phyloP scores from a whole-genome alignment of 2,797 vertebrate species.

The Microctenopoma stevenorrisi region DNA sequence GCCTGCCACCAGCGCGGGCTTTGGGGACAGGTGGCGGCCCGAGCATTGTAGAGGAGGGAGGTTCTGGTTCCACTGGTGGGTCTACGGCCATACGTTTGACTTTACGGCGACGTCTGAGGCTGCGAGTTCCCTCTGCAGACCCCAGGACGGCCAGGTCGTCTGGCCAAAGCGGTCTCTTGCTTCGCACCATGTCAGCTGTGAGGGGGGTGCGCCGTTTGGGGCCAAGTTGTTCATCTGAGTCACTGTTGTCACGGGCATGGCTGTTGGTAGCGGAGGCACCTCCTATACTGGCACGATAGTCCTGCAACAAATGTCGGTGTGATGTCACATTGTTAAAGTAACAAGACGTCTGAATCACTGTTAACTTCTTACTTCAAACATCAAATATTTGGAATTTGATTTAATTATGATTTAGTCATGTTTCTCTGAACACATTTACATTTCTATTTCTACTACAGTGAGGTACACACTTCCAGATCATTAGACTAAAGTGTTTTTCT shows the following conservation, averaged over 20 bases:
- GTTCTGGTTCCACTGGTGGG: conserved; percentile 85
- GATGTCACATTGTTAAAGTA: no score
- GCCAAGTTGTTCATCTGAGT: conserved; percentile 95
- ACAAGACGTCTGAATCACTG: not conserved
- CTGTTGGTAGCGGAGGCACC: conserved; percentile 81
- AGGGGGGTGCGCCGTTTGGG: conserved; percentile 91
- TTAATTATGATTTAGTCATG: no score
- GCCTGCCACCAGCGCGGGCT: conserved; percentile 83
- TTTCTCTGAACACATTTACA: no score
- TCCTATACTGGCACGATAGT: conserved; percentile 86
- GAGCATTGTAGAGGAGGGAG: conserved; percentile 80
- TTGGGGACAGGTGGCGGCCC: conserved; percentile 85
- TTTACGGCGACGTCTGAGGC: conserved; percentile 91
- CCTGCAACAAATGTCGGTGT: conserved; percentile 74
- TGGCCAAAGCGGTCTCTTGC: conserved; percentile 92
- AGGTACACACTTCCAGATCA: no score
- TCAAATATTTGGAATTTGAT: no score
- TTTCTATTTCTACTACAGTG: no score
- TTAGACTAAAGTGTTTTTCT: conserved; percentile 1
- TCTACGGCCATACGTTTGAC: conserved; percentile 98
- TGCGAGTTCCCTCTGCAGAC: conserved; percentile 85
- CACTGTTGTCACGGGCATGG: conserved; percentile 92
- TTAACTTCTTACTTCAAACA: no score
- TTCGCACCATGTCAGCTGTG: conserved; percentile 84
- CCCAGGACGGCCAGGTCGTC: conserved; percentile 86